These are phyloP conservation scores for Isichthys henryi DNA, from an alignment of 2,113 vertebrate genomes.

Conservation along the genomic window DNA sequence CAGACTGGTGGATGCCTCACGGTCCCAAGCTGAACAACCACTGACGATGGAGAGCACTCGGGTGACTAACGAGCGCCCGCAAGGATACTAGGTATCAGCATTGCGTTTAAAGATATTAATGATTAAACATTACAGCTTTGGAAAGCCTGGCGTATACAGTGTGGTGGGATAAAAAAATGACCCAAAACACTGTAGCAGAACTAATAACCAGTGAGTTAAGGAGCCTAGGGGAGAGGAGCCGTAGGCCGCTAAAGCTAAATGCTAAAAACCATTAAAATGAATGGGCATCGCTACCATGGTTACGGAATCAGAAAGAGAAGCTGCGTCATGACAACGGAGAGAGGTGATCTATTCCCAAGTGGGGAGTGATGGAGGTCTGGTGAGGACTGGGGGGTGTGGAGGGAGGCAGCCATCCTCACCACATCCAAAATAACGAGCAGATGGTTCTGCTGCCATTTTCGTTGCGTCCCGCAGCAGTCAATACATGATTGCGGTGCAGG, in stretches of 20 bases:
- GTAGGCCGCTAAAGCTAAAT: neutral
- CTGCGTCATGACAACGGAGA: neutral
- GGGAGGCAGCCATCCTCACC: neutral
- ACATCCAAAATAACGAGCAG: neutral
- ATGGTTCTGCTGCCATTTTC: neutral
- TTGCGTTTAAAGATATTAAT: neutral
- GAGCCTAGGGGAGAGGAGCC: neutral
- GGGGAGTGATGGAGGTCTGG: neutral
- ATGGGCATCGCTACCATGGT: neutral
- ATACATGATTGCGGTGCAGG: neutral
- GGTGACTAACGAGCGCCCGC: neutral
- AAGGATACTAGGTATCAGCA: neutral
- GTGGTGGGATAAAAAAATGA: neutral
- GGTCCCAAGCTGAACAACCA: neutral
- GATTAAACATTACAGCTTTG: neutral
- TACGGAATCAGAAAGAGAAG: neutral
- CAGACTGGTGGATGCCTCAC: neutral
- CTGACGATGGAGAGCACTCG: neutral
- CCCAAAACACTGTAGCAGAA: neutral
- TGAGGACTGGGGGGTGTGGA: neutral
- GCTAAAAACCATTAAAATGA: neutral
- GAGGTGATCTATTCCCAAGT: neutral
- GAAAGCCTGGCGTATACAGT: neutral
- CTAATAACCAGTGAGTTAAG: neutral
- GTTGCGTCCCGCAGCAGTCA: neutral